Conservation (phyloP, 1,140 invertebrate species). For the Dolichoris vasculosae region DNA sequence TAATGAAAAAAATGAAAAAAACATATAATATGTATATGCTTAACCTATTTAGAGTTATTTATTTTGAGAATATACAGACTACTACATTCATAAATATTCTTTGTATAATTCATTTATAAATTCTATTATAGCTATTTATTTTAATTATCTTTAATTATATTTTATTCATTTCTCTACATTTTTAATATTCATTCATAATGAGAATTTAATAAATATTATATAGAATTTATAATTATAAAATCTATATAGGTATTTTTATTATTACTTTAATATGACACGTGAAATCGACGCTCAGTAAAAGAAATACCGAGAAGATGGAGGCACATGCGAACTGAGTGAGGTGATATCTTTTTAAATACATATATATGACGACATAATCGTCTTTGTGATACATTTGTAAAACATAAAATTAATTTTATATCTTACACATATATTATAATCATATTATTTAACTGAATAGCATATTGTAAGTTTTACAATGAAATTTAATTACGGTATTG, state of each 20-base stretch:
- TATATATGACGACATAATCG: slow-evolving; percentile 22
- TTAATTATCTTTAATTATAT: neutral
- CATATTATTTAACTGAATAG: no score
- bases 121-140: neutral
- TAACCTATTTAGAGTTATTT: no score
- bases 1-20: no score
- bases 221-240: neutral
- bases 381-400: no score
- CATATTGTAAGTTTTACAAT: no score
- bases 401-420: slow-evolving; percentile 4
- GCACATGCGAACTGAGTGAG: neutral
- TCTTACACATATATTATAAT: no score
- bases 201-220: neutral
- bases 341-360: slow-evolving; percentile 25
- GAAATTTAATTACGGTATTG: no score
- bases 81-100: neutral
- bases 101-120: no score
- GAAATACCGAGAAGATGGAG: neutral
- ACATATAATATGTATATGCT: no score
- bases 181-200: no score
- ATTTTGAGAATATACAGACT: no score
- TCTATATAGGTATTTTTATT: neutral
- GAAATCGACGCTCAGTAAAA: neutral
- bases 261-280: neutral
- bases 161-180: neutral